These are phyloP conservation scores for Papilio aristodemus DNA, from an alignment of 1,140 invertebrate genomes.

Conservation along the genomic window DNA sequence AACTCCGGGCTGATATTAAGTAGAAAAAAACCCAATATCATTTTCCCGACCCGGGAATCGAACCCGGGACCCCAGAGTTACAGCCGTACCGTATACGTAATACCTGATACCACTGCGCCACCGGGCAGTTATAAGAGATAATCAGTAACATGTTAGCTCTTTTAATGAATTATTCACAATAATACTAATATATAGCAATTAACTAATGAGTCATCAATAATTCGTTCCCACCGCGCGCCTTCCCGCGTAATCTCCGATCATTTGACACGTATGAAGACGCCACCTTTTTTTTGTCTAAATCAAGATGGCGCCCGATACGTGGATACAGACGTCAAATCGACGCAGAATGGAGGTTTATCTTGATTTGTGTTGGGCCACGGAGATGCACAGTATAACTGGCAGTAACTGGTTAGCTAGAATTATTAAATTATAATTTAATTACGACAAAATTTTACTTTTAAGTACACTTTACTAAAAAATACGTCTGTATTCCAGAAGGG, in stretches of 20 bases:
- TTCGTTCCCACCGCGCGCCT: conserved; percentile 36
- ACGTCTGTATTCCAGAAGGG: no score
- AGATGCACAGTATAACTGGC: not conserved
- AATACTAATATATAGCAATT: not conserved
- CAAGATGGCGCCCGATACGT: conserved; percentile 53
- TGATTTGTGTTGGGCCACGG: conserved; percentile 42
- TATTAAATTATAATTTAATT: no score
- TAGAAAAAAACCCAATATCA: no score
- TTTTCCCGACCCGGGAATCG: no score
- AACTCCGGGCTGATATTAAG: no score
- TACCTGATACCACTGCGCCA: no score
- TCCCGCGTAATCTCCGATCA: conserved; percentile 41
- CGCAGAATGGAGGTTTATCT: conserved; percentile 46
- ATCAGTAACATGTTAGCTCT: no score
- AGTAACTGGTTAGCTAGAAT: not conserved
- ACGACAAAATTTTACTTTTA: no score
- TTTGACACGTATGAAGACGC: conserved; percentile 42
- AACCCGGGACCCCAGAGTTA: no score
- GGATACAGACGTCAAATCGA: conserved; percentile 53
- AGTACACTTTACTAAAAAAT: not conserved
- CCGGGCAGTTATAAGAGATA: no score
- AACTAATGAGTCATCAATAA: conserved; percentile 42
- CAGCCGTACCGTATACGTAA: no score
- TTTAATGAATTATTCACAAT: no score
- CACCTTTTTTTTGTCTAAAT: conserved; percentile 39